Base-by-base conservation (phyloP, 2,797 vertebrate genomes). In the Scomberomorus guttatus region DNA sequence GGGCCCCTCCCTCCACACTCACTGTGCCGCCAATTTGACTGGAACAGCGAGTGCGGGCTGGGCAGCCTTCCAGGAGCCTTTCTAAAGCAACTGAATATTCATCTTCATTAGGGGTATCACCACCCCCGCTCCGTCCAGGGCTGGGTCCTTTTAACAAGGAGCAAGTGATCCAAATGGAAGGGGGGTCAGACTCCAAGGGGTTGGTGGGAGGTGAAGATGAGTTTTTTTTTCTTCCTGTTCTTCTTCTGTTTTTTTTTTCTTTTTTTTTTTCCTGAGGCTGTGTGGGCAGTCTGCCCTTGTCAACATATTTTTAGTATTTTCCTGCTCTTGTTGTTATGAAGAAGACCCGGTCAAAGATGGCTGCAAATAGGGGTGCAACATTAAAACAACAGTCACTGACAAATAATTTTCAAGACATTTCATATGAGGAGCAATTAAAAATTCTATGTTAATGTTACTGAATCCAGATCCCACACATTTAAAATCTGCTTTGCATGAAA, bases 31-130 rank as follows among this genome's bases (percentile, higher is more conserved):
- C 96, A 96, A 91, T 92, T 91, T 91, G 90, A 92, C 90, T 95
- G 95, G 88, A 89, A 91, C 84, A 86, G 82, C 88, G 71, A 87
- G 87, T 91, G 85, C 77, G 93, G 94, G 84, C 86, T 85, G 92
- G 95, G 94, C 91, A 93, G 90, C 61, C 85, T 89, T 95, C 92
- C 91, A 96, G 94, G 94, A 97, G 93, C 72, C 78, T 89, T 90
- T 90, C 87, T 81, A 90, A 93, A 87, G 88, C 88, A 92, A 90
- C 92, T 94, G 90, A 92, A 96, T 96, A 96, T 96, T 95, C 83
- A 94, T 96, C 95, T 97, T 97, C 94, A 96, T 96, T 96, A 95
- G 81, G 80, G 87, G 90, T 90, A 91, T 94, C 81, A 91, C 93
- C 89, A 82, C 85, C 92, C 89, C 90, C 88, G 90, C 89, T 88